Evolutionary conservation across 2,113 vertebrate genomes (phyloP).

Genomic region (Eleginops maclovinus): DNA sequence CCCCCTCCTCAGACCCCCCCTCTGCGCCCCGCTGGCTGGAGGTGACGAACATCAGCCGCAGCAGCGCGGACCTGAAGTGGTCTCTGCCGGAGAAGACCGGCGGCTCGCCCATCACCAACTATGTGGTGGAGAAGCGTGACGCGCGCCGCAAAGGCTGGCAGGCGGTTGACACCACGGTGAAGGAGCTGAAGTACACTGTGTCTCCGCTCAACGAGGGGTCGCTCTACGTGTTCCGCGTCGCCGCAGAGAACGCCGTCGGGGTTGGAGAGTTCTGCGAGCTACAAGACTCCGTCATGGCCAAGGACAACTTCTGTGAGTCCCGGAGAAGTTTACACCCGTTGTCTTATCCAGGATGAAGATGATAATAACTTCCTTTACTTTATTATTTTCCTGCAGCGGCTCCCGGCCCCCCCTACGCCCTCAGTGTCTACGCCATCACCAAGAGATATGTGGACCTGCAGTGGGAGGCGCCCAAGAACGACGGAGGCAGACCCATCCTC

Average conservation of each 20-base stretch:
- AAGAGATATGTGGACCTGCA: conserved; percentile 96
- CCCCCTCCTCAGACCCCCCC: conserved; percentile 87
- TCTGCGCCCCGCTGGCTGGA: conserved; percentile 94
- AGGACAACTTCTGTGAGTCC: conserved; percentile 96
- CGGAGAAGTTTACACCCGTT: background rate
- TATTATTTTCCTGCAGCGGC: conserved; percentile 84
- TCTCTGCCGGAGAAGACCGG: conserved; percentile 94
- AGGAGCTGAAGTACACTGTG: conserved; percentile 93
- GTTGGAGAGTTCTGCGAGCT: conserved; percentile 96
- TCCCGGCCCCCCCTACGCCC: conserved; percentile 94
- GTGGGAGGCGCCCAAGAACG: conserved; percentile 97
- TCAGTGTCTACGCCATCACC: conserved; percentile 89
- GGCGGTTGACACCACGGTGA: conserved; percentile 95
- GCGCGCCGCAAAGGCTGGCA: conserved; percentile 97
- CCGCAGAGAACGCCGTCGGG: conserved; percentile 94
- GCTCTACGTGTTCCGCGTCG: conserved; percentile 96
- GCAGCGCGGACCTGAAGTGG: conserved; percentile 96
- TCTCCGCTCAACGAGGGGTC: conserved; percentile 94
- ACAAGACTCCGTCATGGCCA: conserved; percentile 93
- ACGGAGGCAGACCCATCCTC: conserved; percentile 95
- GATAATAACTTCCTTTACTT: background rate
- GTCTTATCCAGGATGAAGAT: background rate
- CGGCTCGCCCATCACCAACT: conserved; percentile 95
- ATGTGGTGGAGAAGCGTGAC: conserved; percentile 96
- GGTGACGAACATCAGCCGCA: conserved; percentile 92